Evolutionary conservation across 2,113 vertebrate species (phyloP), one percentile per base, ranked within the genome.

Genomic region (Mirounga angustirostris): DNA sequence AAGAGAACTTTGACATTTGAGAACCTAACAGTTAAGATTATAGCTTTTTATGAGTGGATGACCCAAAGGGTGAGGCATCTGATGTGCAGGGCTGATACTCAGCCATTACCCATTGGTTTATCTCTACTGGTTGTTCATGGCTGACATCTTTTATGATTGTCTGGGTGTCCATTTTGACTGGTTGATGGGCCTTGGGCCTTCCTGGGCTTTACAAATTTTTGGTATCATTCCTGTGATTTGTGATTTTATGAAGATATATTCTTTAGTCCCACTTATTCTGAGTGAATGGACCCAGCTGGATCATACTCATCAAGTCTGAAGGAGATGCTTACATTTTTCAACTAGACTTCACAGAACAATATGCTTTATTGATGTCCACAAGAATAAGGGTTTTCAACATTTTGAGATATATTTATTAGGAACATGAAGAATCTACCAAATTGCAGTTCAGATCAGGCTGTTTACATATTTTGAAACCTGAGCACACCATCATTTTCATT

Each of bases 311-410:
- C 11, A 65, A 52, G 24, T 74, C 33, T 91, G 52, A 88, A 59
- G 43, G 43, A 7, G 26, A 33, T 21, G 52, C 58, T 82, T 82
- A 65, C 59, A 71, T 58, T 90, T 97, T 94, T 96, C 52, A 95
- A 61, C 28, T 61, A 95, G 43, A 87, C 59, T 94, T 92, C 76
- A 81, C 58, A 97, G 18, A 96, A 88, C 16, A 88, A 84, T 76
- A 74, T 90, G 65, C 92, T 95, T 89, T 95, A 65, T 50, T 78
- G 85, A 94, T 95, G 78, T 76, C 24, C 19, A 40, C 63, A 95
- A 89, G 82, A 80, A 59, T 43, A 83, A 96, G 19, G 26, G 90
- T 92, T 90, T 96, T 97, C 79, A 86, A 65, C 84, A 63, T 85
- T 90, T 83, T 80, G 4, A 91, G 81, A 89, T 91, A 40, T 43